These are phyloP conservation scores for Zophobas atratus DNA, from an alignment of 1,140 invertebrate species.

Conservation along the genomic window DNA sequence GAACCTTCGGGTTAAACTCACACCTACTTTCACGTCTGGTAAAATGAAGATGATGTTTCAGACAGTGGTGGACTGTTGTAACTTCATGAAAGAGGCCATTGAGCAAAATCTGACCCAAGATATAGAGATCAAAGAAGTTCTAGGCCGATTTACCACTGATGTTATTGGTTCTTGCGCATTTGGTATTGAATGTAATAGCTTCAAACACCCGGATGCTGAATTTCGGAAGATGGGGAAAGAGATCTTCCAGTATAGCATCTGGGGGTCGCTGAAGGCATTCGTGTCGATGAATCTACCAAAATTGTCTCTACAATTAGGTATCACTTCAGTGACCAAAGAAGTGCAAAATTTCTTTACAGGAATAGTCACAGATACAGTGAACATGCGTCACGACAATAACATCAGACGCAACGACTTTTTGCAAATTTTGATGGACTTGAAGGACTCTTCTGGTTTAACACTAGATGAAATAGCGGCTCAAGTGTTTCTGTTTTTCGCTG, in stretches of 20 bases:
- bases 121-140: conserved; percentile 19
- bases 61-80: conserved; percentile 13
- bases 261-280: conserved; percentile 38
- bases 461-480: conserved; percentile 69
- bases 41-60: conserved; percentile 41
- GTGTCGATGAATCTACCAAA: conserved; percentile 17
- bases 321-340: conserved; percentile 34
- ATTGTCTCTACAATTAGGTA: conserved; percentile 4
- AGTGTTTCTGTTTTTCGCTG: conserved; percentile 76
- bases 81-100: conserved; percentile 14
- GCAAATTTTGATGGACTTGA: conserved; percentile 70
- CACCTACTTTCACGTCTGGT: conserved; percentile 63
- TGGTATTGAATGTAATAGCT: conserved; percentile 70
- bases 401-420: conserved; percentile 71
- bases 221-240: conserved; percentile 25
- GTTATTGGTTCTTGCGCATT: conserved; percentile 62
- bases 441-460: background rate
- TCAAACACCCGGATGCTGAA: conserved; percentile 37
- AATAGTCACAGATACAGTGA: conserved; percentile 67
- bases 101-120: background rate
- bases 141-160: conserved; percentile 23
- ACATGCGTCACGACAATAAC: conserved; percentile 68
- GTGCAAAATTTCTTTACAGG: conserved; percentile 69
- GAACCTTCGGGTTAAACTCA: conserved; percentile 67
- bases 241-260: conserved; percentile 9